Percentiles rank a stretch among this genome's conserved stretches.
Evolutionary conservation across 2,113 vertebrate genomes (phyloP).

Genomic region (Amazona guildingii): DNA sequence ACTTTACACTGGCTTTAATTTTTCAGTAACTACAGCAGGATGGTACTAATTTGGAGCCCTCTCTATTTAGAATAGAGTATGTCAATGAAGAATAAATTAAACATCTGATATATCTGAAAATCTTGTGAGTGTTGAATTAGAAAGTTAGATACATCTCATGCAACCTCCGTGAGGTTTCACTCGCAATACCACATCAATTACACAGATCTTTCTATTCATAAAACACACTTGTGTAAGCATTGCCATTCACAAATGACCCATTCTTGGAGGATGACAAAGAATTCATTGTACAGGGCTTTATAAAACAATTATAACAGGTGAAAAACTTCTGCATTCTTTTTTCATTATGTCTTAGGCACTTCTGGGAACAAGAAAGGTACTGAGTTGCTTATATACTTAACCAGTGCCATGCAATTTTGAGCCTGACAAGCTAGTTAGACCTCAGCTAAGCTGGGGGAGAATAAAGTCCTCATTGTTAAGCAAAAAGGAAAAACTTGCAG

Average conservation of each 20-base stretch:
- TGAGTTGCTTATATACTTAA: constrained; percentile 65
- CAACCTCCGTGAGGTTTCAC: constrained; percentile 34
- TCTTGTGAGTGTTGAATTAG: constrained; percentile 43
- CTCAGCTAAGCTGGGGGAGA: constrained; percentile 11
- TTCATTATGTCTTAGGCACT: constrained; percentile 69
- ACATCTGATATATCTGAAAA: constrained; percentile 34
- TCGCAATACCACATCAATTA: constrained; percentile 50
- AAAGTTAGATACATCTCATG: constrained; percentile 55
- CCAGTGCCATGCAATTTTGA: constrained; percentile 38
- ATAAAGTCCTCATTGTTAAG: constrained; percentile 74
- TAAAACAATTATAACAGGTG: constrained; percentile 76
- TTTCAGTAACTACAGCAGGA: not conserved
- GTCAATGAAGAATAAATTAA: constrained; percentile 39
- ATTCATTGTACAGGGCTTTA: constrained; percentile 54
- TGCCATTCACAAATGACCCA: constrained; percentile 65
- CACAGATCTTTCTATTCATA: constrained; percentile 55
- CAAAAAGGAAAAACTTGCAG: constrained; percentile 59
- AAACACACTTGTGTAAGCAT: constrained; percentile 54
- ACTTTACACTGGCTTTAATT: not conserved
- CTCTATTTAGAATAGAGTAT: constrained; percentile 3
- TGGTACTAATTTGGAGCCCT: not conserved
- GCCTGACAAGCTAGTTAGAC: constrained; percentile 41
- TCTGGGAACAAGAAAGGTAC: constrained; percentile 69
- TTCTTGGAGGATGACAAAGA: constrained; percentile 77
- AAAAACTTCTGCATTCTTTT: constrained; percentile 78